phyloP scores from a whole-genome alignment of 2,888 invertebrate genomes.

The Sycophila texana region DNA sequence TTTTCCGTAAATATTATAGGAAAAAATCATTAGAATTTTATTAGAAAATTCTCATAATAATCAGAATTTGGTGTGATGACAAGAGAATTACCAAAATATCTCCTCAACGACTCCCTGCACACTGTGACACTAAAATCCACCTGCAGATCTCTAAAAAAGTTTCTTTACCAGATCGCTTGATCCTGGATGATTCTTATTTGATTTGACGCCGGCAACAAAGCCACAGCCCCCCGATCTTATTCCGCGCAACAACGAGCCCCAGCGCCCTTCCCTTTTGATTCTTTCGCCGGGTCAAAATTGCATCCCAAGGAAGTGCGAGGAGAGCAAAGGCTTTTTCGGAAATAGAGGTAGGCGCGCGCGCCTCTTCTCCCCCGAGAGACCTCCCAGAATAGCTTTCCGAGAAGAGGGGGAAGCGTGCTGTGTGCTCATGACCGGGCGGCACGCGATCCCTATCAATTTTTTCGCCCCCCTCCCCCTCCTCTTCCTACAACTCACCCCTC shows the following conservation, averaged over 20 bases:
- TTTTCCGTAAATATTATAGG: too few relatives aligned
- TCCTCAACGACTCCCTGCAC: background rate
- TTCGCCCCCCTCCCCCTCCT: background rate
- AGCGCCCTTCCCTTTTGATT: background rate
- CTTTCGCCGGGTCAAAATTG: background rate
- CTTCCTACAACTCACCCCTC: background rate
- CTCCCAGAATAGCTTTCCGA: slow-evolving; percentile 37
- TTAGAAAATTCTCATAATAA: too few relatives aligned
- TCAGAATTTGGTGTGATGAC: too few relatives aligned
- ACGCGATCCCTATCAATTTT: slow-evolving; percentile 41
- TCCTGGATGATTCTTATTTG: too few relatives aligned
- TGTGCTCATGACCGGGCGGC: background rate
- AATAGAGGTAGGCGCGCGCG: background rate
- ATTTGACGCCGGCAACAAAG: too few relatives aligned
- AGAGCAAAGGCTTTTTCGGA: background rate
- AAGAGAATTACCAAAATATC: too few relatives aligned
- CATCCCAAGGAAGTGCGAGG: background rate
- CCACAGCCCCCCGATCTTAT: background rate
- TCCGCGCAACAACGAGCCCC: too few relatives aligned
- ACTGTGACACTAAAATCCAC: background rate
- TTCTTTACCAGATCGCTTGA: too few relatives aligned
- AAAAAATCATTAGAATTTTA: too few relatives aligned
- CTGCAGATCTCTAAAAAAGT: too few relatives aligned
- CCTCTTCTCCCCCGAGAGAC: slow-evolving; percentile 8
- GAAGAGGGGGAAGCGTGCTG: background rate